Percentiles rank a stretch among this genome's conserved stretches.
These are phyloP conservation scores for Anseranas semipalmata DNA, from an alignment of 2,113 vertebrate species.

Conservation along the genomic window DNA sequence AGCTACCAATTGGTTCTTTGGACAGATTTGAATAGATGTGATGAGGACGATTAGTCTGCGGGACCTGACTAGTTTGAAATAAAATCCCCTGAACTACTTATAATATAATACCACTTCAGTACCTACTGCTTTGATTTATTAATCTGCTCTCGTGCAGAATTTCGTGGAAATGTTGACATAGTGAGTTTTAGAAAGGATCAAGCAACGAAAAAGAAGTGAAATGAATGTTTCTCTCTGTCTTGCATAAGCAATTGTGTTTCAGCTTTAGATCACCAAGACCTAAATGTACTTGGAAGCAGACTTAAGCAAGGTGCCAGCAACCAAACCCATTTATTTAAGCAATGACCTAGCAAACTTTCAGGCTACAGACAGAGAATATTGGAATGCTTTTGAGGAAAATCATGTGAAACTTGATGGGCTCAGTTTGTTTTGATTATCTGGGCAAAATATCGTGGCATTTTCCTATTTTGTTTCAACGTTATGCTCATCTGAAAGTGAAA, in stretches of 20 bases:
- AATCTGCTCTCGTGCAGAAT: neutral
- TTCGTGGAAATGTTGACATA: neutral
- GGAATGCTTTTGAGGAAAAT: neutral
- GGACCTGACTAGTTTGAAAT: neutral
- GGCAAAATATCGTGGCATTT: neutral
- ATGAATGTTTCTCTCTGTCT: neutral
- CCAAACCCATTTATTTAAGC: neutral
- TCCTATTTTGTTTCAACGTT: neutral
- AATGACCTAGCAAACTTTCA: neutral
- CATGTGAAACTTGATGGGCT: neutral
- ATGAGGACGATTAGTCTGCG: neutral
- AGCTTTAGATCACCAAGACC: neutral
- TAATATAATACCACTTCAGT: neutral
- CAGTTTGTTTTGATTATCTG: neutral
- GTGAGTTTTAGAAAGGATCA: neutral
- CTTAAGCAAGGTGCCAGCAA: neutral
- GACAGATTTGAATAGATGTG: neutral
- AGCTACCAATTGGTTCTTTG: neutral
- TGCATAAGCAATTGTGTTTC: neutral
- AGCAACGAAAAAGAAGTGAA: neutral
- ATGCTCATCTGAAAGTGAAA: neutral
- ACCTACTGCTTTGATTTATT: neutral
- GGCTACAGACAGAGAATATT: neutral
- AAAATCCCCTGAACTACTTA: neutral
- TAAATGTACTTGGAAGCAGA: neutral